Conservation (phyloP, 2,888 invertebrate genomes). For the Acleris laterana region DNA sequence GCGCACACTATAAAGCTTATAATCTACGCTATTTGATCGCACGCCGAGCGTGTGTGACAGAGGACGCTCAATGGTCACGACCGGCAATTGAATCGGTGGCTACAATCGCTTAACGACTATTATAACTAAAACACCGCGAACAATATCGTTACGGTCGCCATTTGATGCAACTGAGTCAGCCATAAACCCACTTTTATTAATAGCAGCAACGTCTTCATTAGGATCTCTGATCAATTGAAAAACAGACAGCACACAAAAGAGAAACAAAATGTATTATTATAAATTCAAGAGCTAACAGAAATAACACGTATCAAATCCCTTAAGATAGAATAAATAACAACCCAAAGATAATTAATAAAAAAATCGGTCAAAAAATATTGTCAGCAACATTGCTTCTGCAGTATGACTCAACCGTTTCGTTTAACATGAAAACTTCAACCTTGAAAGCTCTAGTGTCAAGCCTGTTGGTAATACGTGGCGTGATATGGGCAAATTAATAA, state of each 20-base stretch:
- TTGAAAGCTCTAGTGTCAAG: constrained; percentile 17
- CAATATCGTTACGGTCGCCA: constrained; percentile 46
- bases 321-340: too few relatives aligned
- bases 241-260: neutral
- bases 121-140: constrained; percentile 45
- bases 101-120: constrained; percentile 45
- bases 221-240: neutral
- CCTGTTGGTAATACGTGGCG: constrained; percentile 3
- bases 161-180: constrained; percentile 39
- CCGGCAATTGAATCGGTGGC: constrained; percentile 46
- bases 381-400: neutral
- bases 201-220: constrained; percentile 1
- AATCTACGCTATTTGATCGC: constrained; percentile 47
- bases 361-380: too few relatives aligned
- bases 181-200: constrained; percentile 40
- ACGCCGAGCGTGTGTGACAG: constrained; percentile 37
- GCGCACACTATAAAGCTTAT: constrained; percentile 53
- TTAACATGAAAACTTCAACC: constrained; percentile 3
- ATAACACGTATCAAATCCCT: neutral
- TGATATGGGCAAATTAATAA: constrained; percentile 22
- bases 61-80: constrained; percentile 39
- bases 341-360: too few relatives aligned
- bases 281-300: neutral
- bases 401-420: neutral
- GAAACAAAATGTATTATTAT: neutral